phyloP scores from a whole-genome alignment of 23 tunicate genomes.

The Clavelina lepadiformis region DNA sequence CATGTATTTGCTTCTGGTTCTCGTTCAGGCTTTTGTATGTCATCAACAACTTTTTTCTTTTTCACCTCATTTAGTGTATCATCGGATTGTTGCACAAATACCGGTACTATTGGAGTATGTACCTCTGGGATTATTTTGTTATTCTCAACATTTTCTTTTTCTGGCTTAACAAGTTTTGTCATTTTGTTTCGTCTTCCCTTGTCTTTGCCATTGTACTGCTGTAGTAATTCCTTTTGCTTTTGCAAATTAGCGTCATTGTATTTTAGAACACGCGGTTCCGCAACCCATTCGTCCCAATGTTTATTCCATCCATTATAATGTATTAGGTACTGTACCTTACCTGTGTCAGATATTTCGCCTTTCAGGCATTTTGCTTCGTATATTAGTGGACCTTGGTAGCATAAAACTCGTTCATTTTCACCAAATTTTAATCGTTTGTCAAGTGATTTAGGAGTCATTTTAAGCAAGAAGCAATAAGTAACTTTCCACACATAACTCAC shows the following conservation, averaged over 20 bases:
- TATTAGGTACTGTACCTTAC: slow-evolving; percentile 31
- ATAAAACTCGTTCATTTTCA: slow-evolving; percentile 69
- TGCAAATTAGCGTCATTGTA: slow-evolving; percentile 57
- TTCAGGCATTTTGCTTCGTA: slow-evolving; percentile 94
- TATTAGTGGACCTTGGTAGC: slow-evolving; percentile 77
- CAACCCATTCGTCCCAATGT: slow-evolving; percentile 94
- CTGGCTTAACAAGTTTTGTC: slow-evolving; percentile 5
- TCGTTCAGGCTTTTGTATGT: too few species aligned
- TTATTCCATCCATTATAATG: slow-evolving; percentile 96
- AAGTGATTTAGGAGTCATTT: slow-evolving; percentile 23
- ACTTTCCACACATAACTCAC: too few species aligned
- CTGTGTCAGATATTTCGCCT: slow-evolving; percentile 23
- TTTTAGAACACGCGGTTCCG: slow-evolving; percentile 65
- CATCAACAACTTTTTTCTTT: too few species aligned
- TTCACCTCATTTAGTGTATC: too few species aligned
- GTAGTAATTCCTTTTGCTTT: slow-evolving; percentile 68
- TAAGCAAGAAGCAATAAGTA: too few species aligned
- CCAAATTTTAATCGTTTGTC: slow-evolving; percentile 23
- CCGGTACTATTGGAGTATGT: not conserved
- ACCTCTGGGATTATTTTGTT: not conserved
- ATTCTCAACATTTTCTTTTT: slow-evolving; percentile 5
- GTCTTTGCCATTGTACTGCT: slow-evolving; percentile 39
- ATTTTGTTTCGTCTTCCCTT: slow-evolving; percentile 4
- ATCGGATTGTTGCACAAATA: too few species aligned
- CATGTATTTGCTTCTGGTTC: too few species aligned